Conservation (phyloP, 2,113 vertebrate genomes). For the Pyxicephalus adspersus region DNA sequence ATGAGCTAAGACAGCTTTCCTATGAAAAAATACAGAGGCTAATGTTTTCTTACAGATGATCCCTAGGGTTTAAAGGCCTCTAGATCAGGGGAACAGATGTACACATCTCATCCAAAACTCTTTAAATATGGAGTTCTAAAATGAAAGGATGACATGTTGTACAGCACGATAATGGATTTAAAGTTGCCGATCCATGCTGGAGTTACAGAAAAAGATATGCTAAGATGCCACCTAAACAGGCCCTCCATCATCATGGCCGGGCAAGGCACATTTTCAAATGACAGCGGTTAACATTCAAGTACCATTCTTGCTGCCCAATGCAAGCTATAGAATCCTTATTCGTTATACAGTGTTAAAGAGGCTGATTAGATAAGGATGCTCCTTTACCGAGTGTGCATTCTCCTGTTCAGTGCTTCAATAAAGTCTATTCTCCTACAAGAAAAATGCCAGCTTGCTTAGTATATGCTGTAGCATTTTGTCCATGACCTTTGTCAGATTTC, state of each 20-base stretch:
- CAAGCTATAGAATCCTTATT: neutral
- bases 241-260: neutral
- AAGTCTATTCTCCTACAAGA: neutral
- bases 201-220: neutral
- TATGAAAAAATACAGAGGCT: no score
- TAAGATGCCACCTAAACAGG: neutral
- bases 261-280: slow-evolving; percentile 32
- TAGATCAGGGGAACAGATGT: no score
- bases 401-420: neutral
- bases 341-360: neutral
- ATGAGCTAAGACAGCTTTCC: no score
- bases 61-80: no score
- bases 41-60: no score
- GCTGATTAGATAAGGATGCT: neutral
- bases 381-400: neutral
- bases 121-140: neutral
- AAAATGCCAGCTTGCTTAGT: neutral
- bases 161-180: no score
- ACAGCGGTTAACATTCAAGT: neutral
- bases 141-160: neutral
- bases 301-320: neutral
- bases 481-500: neutral
- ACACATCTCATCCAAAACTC: neutral
- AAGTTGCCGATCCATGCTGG: neutral
- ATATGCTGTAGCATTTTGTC: neutral